Percentiles rank a stretch among this genome's conserved stretches.
phyloP scores from a whole-genome alignment of 53 echinoderm and acorn worm species.

The Temnopleurus reevesii region DNA sequence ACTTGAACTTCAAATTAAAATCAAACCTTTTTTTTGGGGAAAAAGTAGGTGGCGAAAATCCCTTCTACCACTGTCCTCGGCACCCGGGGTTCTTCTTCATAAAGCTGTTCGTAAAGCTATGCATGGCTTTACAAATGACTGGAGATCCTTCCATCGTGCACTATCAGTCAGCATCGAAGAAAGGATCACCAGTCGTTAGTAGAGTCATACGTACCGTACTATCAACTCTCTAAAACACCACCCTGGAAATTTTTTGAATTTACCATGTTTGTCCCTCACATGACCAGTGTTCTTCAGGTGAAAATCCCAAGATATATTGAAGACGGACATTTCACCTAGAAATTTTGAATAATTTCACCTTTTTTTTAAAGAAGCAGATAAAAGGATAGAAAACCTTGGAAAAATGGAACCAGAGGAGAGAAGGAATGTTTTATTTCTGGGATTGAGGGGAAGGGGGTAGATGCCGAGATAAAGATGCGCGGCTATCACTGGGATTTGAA shows the following conservation, averaged over 20 bases:
- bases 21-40: too few relatives aligned
- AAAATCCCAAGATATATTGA: neutral
- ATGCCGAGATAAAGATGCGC: neutral
- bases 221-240: too few relatives aligned
- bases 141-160: too few relatives aligned
- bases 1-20: too few relatives aligned
- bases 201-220: too few relatives aligned
- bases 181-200: too few relatives aligned
- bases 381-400: conserved; percentile 42
- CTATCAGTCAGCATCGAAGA: too few relatives aligned
- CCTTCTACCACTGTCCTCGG: too few relatives aligned
- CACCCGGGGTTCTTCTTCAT: too few relatives aligned
- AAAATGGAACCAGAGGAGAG: conserved; percentile 9
- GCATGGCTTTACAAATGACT: too few relatives aligned
- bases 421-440: conserved; percentile 2
- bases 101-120: too few relatives aligned
- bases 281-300: conserved; percentile 47
- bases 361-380: neutral
- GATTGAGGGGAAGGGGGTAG: neutral
- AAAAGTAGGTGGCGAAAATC: too few relatives aligned
- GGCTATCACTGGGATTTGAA: neutral
- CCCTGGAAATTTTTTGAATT: neutral
- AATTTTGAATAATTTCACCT: neutral
- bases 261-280: conserved; percentile 15
- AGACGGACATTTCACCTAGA: neutral